Evolutionary conservation across 2,113 vertebrate genomes (phyloP), one percentile per base, ranked within the genome.

Genomic region (Archocentrus centrarchus): DNA sequence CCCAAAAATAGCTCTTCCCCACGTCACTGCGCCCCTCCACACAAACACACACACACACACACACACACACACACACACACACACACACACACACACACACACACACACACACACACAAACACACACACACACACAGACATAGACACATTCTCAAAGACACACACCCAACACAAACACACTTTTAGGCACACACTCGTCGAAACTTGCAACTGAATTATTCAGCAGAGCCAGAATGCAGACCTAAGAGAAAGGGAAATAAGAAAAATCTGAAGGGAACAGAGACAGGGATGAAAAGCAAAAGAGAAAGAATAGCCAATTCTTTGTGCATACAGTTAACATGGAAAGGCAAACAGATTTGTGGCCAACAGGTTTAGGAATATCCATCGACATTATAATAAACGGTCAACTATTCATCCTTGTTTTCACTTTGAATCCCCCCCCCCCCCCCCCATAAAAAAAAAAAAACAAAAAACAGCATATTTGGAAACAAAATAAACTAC

Each of bases 161-260:
- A 57, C 37, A 81, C 66, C 66, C 30, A 39, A 60, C 24, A 11
- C 59, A 70, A 30, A 68, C 62, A 82, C 86, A 77, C 61, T 75
- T 37, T 37, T 55, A 86, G 37, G 62, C 24, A 32, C 73, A 11
- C 66, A 85, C 82, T 57, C 44, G 6, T 84, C 58, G 61, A 57
- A 92, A 88, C 89, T 80, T 87, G 89, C 59, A 81, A 92, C 88
- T 89, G 91, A 94, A 94, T 93, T 77, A 94, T 94, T 94, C 82
- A 94, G 77, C 78, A 85, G 81, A 89, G 77, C 44, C 82, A 85
- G 83, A 92, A 89, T 76, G 58, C 85, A 91, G 73, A 87, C 82
- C 68, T 85, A 79, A 85, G 86, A 91, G 75, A 90, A 90, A 91
- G 7, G 17, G 60, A 80, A 83, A 84, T 41, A 59, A 89, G 77